phyloP scores from a whole-genome alignment of 2,797 vertebrate species.

The Phalanger gymnotis region DNA sequence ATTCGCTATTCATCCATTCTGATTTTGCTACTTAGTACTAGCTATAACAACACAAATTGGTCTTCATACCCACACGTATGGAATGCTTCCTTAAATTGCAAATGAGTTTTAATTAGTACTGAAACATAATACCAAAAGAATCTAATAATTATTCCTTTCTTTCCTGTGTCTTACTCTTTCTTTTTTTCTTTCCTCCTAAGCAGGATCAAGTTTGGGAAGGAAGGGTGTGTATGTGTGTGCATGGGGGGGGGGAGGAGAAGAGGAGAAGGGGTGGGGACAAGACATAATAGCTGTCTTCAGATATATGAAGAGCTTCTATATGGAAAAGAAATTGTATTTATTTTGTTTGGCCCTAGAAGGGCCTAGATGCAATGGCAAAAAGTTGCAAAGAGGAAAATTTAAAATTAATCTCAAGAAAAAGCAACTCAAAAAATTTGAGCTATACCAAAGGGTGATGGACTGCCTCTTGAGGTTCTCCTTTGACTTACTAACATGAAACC shows the following conservation, averaged over 20 bases:
- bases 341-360: background rate
- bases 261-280: too few relatives aligned
- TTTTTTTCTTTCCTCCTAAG: background rate
- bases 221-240: too few relatives aligned
- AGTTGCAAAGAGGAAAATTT: background rate
- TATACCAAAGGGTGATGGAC: too few relatives aligned
- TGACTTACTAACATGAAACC: background rate
- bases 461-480: background rate
- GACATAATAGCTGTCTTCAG: background rate
- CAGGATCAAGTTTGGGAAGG: background rate
- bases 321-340: background rate
- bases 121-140: conserved; percentile 16
- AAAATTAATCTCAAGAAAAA: background rate
- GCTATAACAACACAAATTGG: conserved; percentile 41
- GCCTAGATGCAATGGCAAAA: background rate
- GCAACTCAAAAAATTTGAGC: too few relatives aligned
- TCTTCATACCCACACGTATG: conserved; percentile 20
- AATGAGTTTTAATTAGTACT: conserved; percentile 37
- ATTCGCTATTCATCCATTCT: conserved; percentile 35
- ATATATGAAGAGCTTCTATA: background rate
- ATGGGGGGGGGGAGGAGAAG: too few relatives aligned
- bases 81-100: conserved; percentile 46
- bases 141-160: conserved; percentile 14
- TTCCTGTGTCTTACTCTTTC: conserved; percentile 27
- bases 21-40: conserved; percentile 55